phyloP scores from a whole-genome alignment of 2,113 vertebrate species.

The Mirza zaza region DNA sequence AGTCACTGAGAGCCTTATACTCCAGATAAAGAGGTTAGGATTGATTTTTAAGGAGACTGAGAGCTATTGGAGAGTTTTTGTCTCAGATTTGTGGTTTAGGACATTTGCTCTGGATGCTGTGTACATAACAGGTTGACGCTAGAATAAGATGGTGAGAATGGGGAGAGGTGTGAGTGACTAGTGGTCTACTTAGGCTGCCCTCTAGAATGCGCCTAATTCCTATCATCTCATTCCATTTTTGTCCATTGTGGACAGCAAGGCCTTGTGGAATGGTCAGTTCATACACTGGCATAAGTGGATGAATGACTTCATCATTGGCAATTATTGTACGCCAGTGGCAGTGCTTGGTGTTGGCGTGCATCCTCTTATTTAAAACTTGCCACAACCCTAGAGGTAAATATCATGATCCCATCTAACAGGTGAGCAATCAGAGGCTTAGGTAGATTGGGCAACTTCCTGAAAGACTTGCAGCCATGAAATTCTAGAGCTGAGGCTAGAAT shows the following conservation, averaged over 20 bases:
- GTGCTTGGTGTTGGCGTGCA: neutral
- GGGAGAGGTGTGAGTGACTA: neutral
- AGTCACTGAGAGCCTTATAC: neutral
- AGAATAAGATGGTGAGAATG: neutral
- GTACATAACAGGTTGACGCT: too few relatives aligned
- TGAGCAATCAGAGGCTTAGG: neutral
- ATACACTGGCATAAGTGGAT: neutral
- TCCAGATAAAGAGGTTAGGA: neutral
- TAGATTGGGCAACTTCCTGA: neutral
- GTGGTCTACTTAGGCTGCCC: neutral
- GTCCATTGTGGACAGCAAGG: neutral
- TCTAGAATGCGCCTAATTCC: neutral
- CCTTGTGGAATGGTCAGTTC: neutral
- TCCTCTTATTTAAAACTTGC: neutral
- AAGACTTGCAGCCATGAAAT: neutral
- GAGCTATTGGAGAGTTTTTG: neutral
- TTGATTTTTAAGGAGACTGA: neutral
- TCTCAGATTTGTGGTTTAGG: neutral
- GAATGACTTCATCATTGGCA: neutral
- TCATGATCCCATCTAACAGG: too few relatives aligned
- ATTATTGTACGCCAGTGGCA: neutral
- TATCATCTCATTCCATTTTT: neutral
- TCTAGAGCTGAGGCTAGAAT: neutral
- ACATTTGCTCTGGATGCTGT: neutral
- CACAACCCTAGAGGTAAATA: neutral